Evolutionary conservation across 2,888 invertebrate species (phyloP).

Genomic region (Helicoverpa assulta): DNA sequence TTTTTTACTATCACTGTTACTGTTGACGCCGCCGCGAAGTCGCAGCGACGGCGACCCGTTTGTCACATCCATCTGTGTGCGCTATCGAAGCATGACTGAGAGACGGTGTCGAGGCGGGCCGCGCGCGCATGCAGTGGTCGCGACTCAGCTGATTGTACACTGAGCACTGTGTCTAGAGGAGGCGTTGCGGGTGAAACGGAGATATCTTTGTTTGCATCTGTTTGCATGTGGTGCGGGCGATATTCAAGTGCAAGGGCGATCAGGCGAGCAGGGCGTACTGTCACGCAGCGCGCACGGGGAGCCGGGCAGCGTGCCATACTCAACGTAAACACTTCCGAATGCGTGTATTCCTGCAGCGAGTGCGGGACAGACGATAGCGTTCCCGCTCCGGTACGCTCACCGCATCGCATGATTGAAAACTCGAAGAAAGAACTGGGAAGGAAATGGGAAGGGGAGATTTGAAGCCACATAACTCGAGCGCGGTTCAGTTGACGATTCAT

Average conservation of each 20-base stretch:
- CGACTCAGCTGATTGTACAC: constrained; percentile 57
- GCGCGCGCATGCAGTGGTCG: constrained; percentile 24
- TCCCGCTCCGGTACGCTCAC: constrained; percentile 7
- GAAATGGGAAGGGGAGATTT: background rate
- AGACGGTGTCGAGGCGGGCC: constrained; percentile 21
- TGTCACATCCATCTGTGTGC: constrained; percentile 81
- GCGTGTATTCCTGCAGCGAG: constrained; percentile 29
- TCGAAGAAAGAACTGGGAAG: background rate
- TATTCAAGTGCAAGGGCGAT: constrained; percentile 74
- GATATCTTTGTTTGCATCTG: constrained; percentile 51
- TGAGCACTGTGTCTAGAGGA: constrained; percentile 8
- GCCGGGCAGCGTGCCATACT: constrained; percentile 68
- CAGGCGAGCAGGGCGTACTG: constrained; percentile 25
- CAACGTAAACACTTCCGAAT: constrained; percentile 66
- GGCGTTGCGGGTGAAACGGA: constrained; percentile 40
- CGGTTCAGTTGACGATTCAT: constrained; percentile 9
- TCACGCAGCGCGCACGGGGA: constrained; percentile 52
- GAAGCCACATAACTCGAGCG: constrained; percentile 8
- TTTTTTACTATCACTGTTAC: constrained; percentile 80
- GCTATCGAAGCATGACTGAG: constrained; percentile 85
- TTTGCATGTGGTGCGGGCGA: constrained; percentile 54
- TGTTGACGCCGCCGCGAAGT: constrained; percentile 83
- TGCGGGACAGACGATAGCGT: background rate
- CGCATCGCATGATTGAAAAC: constrained; percentile 9
- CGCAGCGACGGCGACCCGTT: constrained; percentile 87